A percentile compares a stretch with the other conserved stretches of the same genome.
phyloP scores from a whole-genome alignment of 2,888 invertebrate genomes.

The Hyppa rectilinea region DNA sequence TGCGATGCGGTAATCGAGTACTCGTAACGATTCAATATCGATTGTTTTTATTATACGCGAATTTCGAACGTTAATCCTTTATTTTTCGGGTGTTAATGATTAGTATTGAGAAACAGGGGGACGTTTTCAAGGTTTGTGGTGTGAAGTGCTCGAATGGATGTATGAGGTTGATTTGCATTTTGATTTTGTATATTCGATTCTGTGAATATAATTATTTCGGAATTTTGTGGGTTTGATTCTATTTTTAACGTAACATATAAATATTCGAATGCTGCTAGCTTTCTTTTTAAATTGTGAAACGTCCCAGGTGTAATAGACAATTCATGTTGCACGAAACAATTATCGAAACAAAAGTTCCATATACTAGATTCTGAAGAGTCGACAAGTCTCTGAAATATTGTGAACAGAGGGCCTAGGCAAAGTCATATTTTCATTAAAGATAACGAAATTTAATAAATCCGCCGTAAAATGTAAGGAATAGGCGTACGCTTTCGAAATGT shows the following conservation, averaged over 20 bases:
- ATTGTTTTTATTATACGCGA: slow-evolving; percentile 36
- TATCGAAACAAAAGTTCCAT: no score
- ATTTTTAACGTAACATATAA: not conserved
- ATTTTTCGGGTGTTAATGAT: slow-evolving; percentile 19
- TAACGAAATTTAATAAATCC: no score
- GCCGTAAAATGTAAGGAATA: no score
- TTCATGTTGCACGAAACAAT: not conserved
- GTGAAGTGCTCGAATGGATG: slow-evolving; percentile 27
- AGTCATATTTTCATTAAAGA: no score
- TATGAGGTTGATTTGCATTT: slow-evolving; percentile 26
- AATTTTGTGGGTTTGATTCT: not conserved
- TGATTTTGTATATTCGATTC: slow-evolving; percentile 8
- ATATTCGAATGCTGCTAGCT: not conserved
- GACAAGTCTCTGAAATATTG: not conserved
- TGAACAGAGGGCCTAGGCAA: no score
- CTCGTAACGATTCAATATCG: slow-evolving; percentile 55
- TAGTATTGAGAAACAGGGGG: not conserved
- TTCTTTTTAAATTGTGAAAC: not conserved
- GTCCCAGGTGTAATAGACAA: not conserved
- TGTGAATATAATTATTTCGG: not conserved
- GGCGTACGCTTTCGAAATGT: no score
- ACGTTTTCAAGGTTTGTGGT: slow-evolving; percentile 31
- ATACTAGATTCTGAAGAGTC: not conserved
- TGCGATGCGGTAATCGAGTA: slow-evolving; percentile 58
- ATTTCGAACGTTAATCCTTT: slow-evolving; percentile 12